phyloP scores from a whole-genome alignment of 2,888 invertebrate genomes.

The Balanococcus diminutus region DNA sequence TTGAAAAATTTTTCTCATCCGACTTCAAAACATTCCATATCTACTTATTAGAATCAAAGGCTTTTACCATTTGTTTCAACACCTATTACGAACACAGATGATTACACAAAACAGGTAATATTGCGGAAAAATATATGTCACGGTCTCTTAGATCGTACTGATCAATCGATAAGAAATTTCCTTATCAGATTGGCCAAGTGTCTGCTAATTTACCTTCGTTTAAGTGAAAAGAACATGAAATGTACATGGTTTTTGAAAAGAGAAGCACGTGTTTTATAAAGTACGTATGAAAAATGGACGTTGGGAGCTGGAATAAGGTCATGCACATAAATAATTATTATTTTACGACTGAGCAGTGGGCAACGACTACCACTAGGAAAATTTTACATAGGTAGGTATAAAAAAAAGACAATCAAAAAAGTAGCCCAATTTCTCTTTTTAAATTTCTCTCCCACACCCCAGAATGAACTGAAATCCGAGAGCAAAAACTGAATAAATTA shows the following conservation, averaged over 20 bases:
- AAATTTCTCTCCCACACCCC: too few relatives aligned
- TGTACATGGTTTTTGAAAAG: neutral
- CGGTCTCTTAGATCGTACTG: slow-evolving; percentile 7
- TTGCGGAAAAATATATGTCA: slow-evolving; percentile 6
- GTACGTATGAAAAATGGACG: neutral
- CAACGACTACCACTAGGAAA: too few relatives aligned
- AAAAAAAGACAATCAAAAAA: too few relatives aligned
- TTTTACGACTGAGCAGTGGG: neutral
- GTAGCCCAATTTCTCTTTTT: too few relatives aligned
- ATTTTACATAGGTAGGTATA: too few relatives aligned
- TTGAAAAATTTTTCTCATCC: too few relatives aligned
- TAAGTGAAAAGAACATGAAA: neutral
- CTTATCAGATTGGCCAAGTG: neutral
- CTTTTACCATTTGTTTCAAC: neutral
- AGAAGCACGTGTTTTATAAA: neutral
- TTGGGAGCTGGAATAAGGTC: neutral
- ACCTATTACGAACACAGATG: neutral
- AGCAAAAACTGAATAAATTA: too few relatives aligned
- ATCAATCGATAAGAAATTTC: slow-evolving; percentile 1
- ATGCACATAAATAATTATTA: neutral
- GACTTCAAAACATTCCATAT: neutral
- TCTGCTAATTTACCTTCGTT: neutral
- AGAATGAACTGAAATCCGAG: too few relatives aligned
- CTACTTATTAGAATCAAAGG: neutral
- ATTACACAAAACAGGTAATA: neutral